Evolutionary conservation across 2,113 vertebrate genomes (phyloP).

Genomic region (Brachionichthys hirsutus): DNA sequence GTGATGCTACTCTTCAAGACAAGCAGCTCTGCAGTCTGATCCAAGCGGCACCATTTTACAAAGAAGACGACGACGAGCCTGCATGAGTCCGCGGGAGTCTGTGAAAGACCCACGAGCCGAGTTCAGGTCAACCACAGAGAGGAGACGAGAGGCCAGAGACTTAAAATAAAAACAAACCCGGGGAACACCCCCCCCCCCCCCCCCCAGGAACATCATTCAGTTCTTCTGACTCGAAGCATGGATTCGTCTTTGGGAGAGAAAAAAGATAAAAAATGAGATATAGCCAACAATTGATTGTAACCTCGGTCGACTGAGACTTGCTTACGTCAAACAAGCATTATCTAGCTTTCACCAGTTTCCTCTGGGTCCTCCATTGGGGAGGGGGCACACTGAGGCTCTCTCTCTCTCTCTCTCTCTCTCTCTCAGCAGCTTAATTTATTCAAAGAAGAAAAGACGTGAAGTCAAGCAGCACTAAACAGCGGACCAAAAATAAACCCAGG

Average conservation of each 20-base stretch:
- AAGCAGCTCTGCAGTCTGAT: neutral
- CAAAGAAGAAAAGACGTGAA: constrained; percentile 32
- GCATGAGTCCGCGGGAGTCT: neutral
- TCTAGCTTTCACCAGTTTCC: neutral
- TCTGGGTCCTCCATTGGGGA: constrained; percentile 9
- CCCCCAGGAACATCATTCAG: constrained; percentile 25
- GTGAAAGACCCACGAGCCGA: neutral
- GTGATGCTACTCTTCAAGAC: constrained; percentile 16
- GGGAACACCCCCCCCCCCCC: constrained; percentile 22
- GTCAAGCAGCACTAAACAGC: constrained; percentile 43
- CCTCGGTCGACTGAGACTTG: neutral
- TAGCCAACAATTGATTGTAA: no score
- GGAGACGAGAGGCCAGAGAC: constrained; percentile 1
- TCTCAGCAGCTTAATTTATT: constrained; percentile 34
- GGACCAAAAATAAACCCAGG: constrained; percentile 63
- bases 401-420: no score
- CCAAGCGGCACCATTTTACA: neutral
- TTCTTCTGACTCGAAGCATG: constrained; percentile 2
- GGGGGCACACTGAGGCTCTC: neutral
- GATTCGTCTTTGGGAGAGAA: neutral
- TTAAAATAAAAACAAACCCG: constrained; percentile 14
- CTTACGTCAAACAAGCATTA: neutral
- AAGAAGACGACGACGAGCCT: neutral
- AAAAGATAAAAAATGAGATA: constrained; percentile 5
- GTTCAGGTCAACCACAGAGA: neutral